Evolutionary conservation across 2,888 invertebrate species (phyloP), one percentile per base, ranked within the genome.

Genomic region (Spisula solida): DNA sequence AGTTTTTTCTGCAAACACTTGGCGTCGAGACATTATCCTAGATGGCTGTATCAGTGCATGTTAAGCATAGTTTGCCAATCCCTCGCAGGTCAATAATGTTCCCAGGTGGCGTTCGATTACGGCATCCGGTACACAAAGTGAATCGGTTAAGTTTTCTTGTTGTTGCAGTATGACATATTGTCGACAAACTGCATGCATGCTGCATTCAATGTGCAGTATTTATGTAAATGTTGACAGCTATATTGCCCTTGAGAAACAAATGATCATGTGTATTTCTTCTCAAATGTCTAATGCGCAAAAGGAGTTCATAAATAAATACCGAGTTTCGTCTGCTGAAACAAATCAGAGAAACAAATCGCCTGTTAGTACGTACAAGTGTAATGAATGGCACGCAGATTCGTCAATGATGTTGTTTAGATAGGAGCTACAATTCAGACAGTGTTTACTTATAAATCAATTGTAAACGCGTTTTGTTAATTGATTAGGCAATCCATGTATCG

Each of bases 21-120:
- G 25, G 25, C 25, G 25, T 4, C n/a, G 25, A 66, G 25, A 66
- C 5, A 25, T n/a, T 66, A 10, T 25, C 25, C 60, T 16, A 25
- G 25, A 66, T 10, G 25, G 10, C n/a, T 25, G n/a, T 25, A 66
- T n/a, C n/a, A 8, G 20, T 25, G 60, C 60, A 25, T 66, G 60
- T 66, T 66, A 25, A 10, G 6, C n/a, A 25, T 12, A 66, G 4
- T 66, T 25, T 25, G 60, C n/a, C 60, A n/a, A 75, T 75, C 75
- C 75, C 31, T 16, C 1, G 25, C 25, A 25, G 25, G 34, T 75
- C 75, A 75, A 75, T 75, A 75, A 34, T 31, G 31, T 18, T 75
- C 34, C 75, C 31, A 75, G 75, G 75, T 75, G 75, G 75, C 75
- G 75, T 75, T 75, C 31, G 31, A 75, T 75, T 75, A 31, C 75